Percentiles rank a stretch among this genome's conserved stretches.
Conservation (phyloP, 2,888 invertebrate genomes). For the Parnassius glacialis region DNA sequence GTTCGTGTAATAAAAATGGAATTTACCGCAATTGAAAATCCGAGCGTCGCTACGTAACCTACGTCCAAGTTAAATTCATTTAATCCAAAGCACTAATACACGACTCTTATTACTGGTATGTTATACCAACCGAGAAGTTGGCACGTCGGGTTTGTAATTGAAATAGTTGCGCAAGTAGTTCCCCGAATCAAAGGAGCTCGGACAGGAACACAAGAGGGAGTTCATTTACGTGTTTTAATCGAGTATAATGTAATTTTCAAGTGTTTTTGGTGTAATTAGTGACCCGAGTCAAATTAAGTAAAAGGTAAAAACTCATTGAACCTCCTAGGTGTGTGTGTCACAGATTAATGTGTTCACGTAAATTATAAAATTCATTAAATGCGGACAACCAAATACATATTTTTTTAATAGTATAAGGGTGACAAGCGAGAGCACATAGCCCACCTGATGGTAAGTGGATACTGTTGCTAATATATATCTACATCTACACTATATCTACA, state of each 20-base stretch:
- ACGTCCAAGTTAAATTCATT: slow-evolving; percentile 12
- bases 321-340: background rate
- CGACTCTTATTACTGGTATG: slow-evolving; percentile 5
- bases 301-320: background rate
- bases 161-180: slow-evolving; percentile 21
- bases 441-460: no score
- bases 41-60: background rate
- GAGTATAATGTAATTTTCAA: background rate
- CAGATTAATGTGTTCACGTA: no score
- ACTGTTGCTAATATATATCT: no score
- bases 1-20: no score
- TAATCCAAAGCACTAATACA: slow-evolving; percentile 8
- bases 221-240: slow-evolving; percentile 18
- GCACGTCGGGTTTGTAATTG: slow-evolving; percentile 12
- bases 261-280: background rate
- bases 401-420: no score
- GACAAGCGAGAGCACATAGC: no score
- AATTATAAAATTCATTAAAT: no score
- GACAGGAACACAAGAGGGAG: background rate
- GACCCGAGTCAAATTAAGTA: background rate
- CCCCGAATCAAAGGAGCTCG: slow-evolving; percentile 18
- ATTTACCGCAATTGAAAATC: slow-evolving; percentile 4
- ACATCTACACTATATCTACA: no score
- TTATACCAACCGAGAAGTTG: background rate
- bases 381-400: no score